Conservation (phyloP, 2,888 invertebrate genomes). For the Toxonevra muliebris region DNA sequence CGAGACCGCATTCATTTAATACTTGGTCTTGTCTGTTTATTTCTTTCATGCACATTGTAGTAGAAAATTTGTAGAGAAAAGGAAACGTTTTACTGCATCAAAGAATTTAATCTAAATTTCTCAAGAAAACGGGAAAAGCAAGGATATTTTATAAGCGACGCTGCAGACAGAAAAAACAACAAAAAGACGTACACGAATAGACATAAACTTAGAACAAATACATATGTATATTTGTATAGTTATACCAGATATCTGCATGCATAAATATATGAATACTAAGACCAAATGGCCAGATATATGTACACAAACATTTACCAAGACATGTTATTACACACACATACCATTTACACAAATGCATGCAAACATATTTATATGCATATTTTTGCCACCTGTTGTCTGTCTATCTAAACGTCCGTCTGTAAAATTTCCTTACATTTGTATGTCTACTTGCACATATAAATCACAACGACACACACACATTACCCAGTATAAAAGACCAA, state of each 20-base stretch:
- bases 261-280: too few species aligned
- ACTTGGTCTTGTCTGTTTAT: too few species aligned
- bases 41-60: too few species aligned
- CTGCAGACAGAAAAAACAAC: background rate
- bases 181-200: background rate
- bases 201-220: too few species aligned
- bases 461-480: constrained; percentile 1
- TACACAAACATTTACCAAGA: constrained; percentile 24
- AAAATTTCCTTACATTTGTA: too few species aligned
- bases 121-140: constrained; percentile 1
- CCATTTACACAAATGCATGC: too few species aligned
- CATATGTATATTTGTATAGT: too few species aligned
- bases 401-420: constrained; percentile 5
- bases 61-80: too few species aligned
- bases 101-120: constrained; percentile 24
- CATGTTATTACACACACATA: constrained; percentile 2
- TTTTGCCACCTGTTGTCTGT: constrained; percentile 26
- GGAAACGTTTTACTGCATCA: background rate
- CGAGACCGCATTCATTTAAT: too few species aligned
- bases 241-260: too few species aligned
- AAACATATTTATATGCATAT: constrained; percentile 19
- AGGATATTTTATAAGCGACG: background rate
- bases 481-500: too few species aligned
- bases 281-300: background rate
- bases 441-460: background rate